These are phyloP conservation scores for Atherix ibis DNA, from an alignment of 2,888 invertebrate species.

Conservation along the genomic window DNA sequence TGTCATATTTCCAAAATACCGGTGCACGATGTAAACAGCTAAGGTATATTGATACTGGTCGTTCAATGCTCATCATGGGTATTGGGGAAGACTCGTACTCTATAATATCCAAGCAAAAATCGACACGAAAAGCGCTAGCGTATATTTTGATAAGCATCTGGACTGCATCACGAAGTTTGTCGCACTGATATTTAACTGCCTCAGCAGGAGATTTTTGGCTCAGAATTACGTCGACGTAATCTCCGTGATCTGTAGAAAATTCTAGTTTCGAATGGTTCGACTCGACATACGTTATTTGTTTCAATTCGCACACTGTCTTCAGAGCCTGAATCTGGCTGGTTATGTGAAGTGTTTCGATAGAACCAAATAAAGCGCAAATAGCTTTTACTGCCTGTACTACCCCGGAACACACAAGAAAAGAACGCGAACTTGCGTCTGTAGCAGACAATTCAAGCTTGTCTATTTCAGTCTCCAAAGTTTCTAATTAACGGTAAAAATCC, in stretches of 20 bases:
- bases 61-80: conserved; percentile 52
- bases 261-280: no score
- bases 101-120: conserved; percentile 55
- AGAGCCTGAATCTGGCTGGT: conserved; percentile 51
- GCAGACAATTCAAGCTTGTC: conserved; percentile 55
- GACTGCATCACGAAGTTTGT: conserved; percentile 61
- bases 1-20: conserved; percentile 65
- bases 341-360: conserved; percentile 77
- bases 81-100: conserved; percentile 52
- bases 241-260: conserved; percentile 50
- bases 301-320: conserved; percentile 24
- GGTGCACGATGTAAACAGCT: conserved; percentile 69
- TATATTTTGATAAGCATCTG: conserved; percentile 74
- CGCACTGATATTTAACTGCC: conserved; percentile 47
- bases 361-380: conserved; percentile 74
- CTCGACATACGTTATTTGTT: conserved; percentile 27
- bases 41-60: conserved; percentile 63
- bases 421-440: conserved; percentile 37
- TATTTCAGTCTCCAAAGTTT: conserved; percentile 68
- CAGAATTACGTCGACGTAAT: conserved; percentile 51
- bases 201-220: conserved; percentile 42
- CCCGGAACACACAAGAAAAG: conserved; percentile 45
- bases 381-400: conserved; percentile 86
- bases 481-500: conserved; percentile 28
- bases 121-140: conserved; percentile 66